Percentiles rank a stretch among this genome's conserved stretches.
phyloP scores from a whole-genome alignment of 92 coral and sea anemone species.

The Umimayanthus kanabou region DNA sequence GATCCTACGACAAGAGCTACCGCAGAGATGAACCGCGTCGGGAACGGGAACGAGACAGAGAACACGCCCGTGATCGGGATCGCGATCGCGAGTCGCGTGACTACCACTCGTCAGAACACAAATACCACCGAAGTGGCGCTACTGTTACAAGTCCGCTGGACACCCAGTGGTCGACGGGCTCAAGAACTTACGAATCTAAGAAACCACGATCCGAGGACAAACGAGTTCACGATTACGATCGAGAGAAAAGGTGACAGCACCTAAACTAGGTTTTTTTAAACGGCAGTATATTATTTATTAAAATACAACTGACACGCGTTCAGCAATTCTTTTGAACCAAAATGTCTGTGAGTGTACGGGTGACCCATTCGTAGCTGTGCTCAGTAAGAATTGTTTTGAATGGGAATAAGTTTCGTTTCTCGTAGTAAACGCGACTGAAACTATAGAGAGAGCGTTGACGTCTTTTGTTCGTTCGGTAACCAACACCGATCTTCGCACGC shows the following conservation, averaged over 20 bases:
- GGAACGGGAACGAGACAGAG: conserved; percentile 37
- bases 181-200: conserved; percentile 57
- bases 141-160: conserved; percentile 34
- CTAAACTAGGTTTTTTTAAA: background rate
- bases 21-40: conserved; percentile 47
- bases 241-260: conserved; percentile 73
- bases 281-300: conserved; percentile 20
- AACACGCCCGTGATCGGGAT: conserved; percentile 44
- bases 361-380: background rate
- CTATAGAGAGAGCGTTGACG: background rate
- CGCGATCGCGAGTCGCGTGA: conserved; percentile 85
- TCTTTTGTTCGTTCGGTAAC: background rate
- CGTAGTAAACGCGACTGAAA: too few relatives aligned
- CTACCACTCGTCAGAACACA: conserved; percentile 73
- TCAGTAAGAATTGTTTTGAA: background rate
- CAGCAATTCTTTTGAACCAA: background rate
- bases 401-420: background rate
- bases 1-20: conserved; percentile 67
- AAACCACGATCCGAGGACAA: conserved; percentile 70
- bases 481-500: background rate
- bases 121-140: conserved; percentile 38
- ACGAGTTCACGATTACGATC: conserved; percentile 60
- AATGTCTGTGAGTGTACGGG: background rate
- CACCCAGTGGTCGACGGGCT: conserved; percentile 44
- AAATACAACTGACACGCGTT: background rate